Conservation (phyloP, 2,797 vertebrate species). For the Sebastes steindachneri region DNA sequence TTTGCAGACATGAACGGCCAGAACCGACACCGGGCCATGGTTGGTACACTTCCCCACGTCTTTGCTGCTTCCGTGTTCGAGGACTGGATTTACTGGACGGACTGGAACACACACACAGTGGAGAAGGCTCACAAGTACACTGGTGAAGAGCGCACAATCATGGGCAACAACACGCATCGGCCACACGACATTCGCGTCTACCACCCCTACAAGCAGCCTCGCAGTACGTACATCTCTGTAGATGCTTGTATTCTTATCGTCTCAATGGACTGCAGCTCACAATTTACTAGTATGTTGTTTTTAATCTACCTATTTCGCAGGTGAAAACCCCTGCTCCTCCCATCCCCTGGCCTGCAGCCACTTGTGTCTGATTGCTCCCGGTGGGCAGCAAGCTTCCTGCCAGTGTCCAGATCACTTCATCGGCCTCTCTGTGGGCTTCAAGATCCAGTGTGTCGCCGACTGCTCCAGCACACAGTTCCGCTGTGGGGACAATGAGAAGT, state of each 20-base stretch:
- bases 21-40: slow-evolving; percentile 77
- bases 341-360: slow-evolving; percentile 78
- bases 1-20: slow-evolving; percentile 81
- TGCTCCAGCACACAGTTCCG: slow-evolving; percentile 84
- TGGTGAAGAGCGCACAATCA: slow-evolving; percentile 67
- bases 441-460: slow-evolving; percentile 80
- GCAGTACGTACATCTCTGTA: slow-evolving; percentile 53
- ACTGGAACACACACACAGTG: slow-evolving; percentile 81
- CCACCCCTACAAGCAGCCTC: slow-evolving; percentile 80
- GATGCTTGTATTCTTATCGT: background rate
- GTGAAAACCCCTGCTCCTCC: slow-evolving; percentile 77
- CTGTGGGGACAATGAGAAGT: slow-evolving; percentile 83
- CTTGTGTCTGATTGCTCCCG: slow-evolving; percentile 78
- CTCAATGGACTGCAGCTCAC: background rate
- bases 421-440: slow-evolving; percentile 67
- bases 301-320: slow-evolving; percentile 33
- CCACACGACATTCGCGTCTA: slow-evolving; percentile 77
- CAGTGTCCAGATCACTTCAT: slow-evolving; percentile 82
- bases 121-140: slow-evolving; percentile 82
- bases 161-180: slow-evolving; percentile 83
- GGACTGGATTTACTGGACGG: slow-evolving; percentile 81
- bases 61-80: slow-evolving; percentile 78
- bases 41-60: slow-evolving; percentile 78
- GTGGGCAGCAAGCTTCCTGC: slow-evolving; percentile 71
- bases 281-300: background rate